Evolutionary conservation across 1,140 invertebrate species (phyloP).

Genomic region (Bradysia coprophila): DNA sequence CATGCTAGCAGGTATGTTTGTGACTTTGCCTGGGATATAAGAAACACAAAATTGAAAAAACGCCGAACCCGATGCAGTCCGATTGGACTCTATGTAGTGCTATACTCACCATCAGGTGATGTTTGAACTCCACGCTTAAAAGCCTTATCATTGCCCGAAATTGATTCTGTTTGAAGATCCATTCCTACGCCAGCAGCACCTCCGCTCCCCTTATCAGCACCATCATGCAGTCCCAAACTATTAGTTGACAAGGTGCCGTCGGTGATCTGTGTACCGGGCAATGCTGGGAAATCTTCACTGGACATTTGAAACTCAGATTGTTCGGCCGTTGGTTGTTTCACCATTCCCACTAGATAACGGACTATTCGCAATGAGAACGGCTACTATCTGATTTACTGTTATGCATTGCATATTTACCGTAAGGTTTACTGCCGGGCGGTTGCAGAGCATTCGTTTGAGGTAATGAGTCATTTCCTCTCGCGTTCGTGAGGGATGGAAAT

Average conservation of each 20-base stretch:
- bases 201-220: background rate
- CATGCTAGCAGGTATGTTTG: constrained; percentile 96
- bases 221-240: constrained; percentile 18
- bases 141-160: constrained; percentile 26
- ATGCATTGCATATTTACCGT: constrained; percentile 34
- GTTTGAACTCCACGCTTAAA: constrained; percentile 80
- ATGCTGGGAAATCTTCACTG: constrained; percentile 94
- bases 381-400: background rate
- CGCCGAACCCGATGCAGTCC: too few species aligned
- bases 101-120: constrained; percentile 66
- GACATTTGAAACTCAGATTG: constrained; percentile 94
- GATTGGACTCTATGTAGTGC: too few species aligned
- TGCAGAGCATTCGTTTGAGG: constrained; percentile 59
- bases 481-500: constrained; percentile 74
- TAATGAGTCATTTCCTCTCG: constrained; percentile 40
- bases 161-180: constrained; percentile 20
- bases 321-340: constrained; percentile 82
- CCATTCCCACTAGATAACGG: constrained; percentile 66
- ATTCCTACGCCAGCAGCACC: constrained; percentile 3
- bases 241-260: constrained; percentile 6
- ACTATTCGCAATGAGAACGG: constrained; percentile 8
- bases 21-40: constrained; percentile 55
- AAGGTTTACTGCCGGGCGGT: constrained; percentile 72
- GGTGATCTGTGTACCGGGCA: constrained; percentile 48
- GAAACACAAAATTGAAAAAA: background rate